Percentiles rank a stretch among this genome's conserved stretches.
Evolutionary conservation across 1,140 invertebrate species (phyloP).

Genomic region (Neodiprion fabricii): DNA sequence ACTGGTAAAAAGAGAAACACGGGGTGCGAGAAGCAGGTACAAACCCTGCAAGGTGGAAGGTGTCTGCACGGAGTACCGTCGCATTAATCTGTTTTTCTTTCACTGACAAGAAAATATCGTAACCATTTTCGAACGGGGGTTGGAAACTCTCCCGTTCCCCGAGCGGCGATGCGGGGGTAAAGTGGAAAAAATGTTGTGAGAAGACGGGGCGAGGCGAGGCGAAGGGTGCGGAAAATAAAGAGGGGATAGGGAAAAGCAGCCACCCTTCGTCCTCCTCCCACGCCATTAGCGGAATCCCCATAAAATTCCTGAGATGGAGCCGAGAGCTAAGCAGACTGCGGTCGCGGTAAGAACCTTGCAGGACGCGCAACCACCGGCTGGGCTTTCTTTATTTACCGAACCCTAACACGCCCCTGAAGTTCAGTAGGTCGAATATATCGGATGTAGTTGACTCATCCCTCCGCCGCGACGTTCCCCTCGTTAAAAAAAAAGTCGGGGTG

Average conservation of each 20-base stretch:
- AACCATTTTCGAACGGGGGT: constrained; percentile 29
- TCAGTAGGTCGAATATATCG: constrained; percentile 29
- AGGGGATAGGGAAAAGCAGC: constrained; percentile 8
- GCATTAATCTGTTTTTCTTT: constrained; percentile 37
- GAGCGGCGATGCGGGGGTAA: neutral
- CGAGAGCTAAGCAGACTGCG: constrained; percentile 18
- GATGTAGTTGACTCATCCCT: constrained; percentile 13
- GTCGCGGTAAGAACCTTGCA: neutral
- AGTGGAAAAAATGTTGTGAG: neutral
- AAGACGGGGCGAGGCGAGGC: constrained; percentile 14
- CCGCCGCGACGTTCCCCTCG: neutral
- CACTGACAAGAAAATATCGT: constrained; percentile 34
- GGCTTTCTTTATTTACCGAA: constrained; percentile 28
- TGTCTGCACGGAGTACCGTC: constrained; percentile 21
- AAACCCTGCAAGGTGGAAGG: constrained; percentile 15
- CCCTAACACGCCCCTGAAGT: constrained; percentile 27
- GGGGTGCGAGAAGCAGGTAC: neutral
- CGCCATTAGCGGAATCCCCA: constrained; percentile 45
- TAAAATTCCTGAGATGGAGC: constrained; percentile 35
- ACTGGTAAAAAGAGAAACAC: no score
- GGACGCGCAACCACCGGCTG: neutral
- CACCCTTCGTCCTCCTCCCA: constrained; percentile 29
- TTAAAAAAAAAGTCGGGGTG: constrained; percentile 45
- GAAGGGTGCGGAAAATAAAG: constrained; percentile 12
- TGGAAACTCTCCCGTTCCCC: neutral